phyloP scores from a whole-genome alignment of 2,113 vertebrate genomes.

The Microcebus tavaratra region DNA sequence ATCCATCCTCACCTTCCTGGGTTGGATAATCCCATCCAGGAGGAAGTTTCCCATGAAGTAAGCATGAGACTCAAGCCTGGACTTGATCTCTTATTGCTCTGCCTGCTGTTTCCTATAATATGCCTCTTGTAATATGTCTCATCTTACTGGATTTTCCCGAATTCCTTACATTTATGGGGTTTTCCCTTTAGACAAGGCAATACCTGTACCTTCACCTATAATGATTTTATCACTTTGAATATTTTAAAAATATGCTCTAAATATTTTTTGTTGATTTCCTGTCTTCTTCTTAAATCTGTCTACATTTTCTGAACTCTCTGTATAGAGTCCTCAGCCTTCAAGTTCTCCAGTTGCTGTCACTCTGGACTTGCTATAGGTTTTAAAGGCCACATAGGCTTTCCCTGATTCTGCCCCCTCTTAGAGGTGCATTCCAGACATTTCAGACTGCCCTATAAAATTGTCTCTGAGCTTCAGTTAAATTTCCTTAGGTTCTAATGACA shows the following conservation, averaged over 20 bases:
- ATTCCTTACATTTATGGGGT: neutral
- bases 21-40: neutral
- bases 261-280: neutral
- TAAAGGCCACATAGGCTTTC: neutral
- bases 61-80: neutral
- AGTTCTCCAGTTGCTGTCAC: neutral
- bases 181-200: neutral
- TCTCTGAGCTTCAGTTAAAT: neutral
- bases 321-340: neutral
- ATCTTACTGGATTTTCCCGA: neutral
- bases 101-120: neutral
- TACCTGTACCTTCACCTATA: neutral
- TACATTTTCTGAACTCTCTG: neutral
- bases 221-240: neutral
- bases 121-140: neutral
- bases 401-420: neutral
- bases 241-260: neutral
- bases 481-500: neutral
- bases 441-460: neutral
- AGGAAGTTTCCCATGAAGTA: neutral
- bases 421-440: neutral
- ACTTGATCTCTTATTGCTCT: neutral
- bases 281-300: neutral
- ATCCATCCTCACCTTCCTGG: neutral
- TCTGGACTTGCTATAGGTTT: neutral